phyloP scores from a whole-genome alignment of 1,140 invertebrate species.

The Maniola jurtina region DNA sequence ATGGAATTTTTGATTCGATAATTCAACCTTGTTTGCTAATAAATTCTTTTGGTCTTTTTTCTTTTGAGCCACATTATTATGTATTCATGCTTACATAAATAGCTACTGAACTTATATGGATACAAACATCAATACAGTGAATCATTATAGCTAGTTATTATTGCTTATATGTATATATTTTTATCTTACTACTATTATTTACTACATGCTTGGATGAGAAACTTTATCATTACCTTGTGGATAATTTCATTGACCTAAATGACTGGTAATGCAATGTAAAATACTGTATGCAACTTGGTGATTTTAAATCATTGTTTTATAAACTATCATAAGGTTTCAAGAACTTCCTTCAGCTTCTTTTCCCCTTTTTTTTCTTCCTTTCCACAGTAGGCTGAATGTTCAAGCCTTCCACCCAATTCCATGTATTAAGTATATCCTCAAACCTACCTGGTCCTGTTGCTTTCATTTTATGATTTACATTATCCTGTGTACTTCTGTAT shows the following conservation, averaged over 20 bases:
- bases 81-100: not conserved
- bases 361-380: no score
- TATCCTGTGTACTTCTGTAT: no score
- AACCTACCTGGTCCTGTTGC: no score
- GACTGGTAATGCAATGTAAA: not conserved
- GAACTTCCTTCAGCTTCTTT: no score
- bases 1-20: no score
- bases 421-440: no score
- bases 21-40: not conserved
- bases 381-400: no score
- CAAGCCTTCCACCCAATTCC: no score
- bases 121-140: slow-evolving; percentile 2
- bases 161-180: not conserved
- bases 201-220: not conserved
- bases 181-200: not conserved
- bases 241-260: slow-evolving; percentile 11
- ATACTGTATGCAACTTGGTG: no score
- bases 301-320: not conserved
- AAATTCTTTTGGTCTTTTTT: not conserved
- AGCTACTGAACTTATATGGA: slow-evolving; percentile 4
- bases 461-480: no score
- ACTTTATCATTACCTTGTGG: slow-evolving; percentile 9
- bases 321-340: not conserved
- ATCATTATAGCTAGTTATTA: not conserved
- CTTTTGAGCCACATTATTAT: not conserved